phyloP scores from a whole-genome alignment of 2,113 vertebrate species.

The Eolophus roseicapilla region DNA sequence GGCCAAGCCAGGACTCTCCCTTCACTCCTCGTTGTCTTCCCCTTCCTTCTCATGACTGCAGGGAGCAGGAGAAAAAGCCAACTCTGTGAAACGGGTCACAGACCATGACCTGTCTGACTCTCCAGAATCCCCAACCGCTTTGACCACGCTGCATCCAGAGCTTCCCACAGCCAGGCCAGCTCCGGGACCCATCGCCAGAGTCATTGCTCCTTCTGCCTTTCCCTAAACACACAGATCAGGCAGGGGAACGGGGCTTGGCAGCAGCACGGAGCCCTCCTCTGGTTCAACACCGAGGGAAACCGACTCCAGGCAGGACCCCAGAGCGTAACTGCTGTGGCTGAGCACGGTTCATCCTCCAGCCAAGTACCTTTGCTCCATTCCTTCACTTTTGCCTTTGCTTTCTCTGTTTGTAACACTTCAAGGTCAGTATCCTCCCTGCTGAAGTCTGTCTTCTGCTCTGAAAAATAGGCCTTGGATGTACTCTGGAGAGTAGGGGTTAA shows the following conservation, averaged over 20 bases:
- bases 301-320: not conserved
- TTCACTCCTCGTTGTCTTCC: not conserved
- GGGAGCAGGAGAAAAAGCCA: not conserved
- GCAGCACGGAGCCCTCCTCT: not conserved
- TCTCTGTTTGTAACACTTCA: not conserved
- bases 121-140: not conserved
- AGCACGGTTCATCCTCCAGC: not conserved
- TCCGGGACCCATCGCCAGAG: accelerated
- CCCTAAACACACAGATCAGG: accelerated
- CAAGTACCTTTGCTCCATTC: not conserved
- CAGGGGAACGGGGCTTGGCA: not conserved
- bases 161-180: not conserved
- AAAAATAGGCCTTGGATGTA: not conserved
- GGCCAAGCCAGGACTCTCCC: not conserved
- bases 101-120: not conserved
- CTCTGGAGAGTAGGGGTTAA: not conserved
- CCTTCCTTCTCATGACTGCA: not conserved
- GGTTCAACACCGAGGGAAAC: not conserved
- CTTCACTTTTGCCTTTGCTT: not conserved
- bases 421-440: not conserved
- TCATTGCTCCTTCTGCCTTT: not conserved
- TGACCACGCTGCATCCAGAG: not conserved
- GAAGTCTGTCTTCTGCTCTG: not conserved
- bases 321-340: accelerated
- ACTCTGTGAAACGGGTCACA: not conserved